Evolutionary conservation across 53 echinoderm and acorn worm species (phyloP), one percentile per base, ranked within the genome.

Genomic region (Apostichopus leukothele): DNA sequence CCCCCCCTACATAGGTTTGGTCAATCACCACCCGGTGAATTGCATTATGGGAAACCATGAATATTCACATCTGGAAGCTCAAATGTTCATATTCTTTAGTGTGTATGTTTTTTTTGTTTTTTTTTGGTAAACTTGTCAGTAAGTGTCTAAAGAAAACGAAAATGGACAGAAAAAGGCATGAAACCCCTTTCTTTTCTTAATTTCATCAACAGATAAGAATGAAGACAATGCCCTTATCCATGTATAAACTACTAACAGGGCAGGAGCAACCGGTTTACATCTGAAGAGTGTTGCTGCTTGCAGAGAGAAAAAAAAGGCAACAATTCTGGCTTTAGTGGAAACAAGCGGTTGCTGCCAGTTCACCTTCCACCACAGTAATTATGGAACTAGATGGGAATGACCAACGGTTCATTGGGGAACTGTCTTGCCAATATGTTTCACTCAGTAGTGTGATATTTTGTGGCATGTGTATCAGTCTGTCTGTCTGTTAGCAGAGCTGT

Each of bases 211-310:
- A 99, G 99, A 99, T 99, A 83, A 95, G 95, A 5, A 99, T 99
- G 99, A 99, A 99, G 89, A 99, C 99, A 5, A 99, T 99, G 99
- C 99, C 99, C 5, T 91, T 99, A n/a, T 99, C 99, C 18, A 99
- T 99, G 99, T 99, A 99, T 91, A 95, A 96, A 87, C 88, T 99
- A 73, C 90, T 99, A 78, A 99, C 99, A 19, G 99, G 99, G 54
- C 99, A 99, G 85, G 99, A 99, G 80, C 96, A 96, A 54, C 99
- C 99, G 9, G 94, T 99, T 12, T 99, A 99, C 78, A 95, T 99
- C 68, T 99, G 95, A 95, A 53, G 51, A 55, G n/a, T 7, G 13
- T 59, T 60, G 39, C 50, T 9, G 59, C 71, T 71, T 18, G 71
- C 71, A 18, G 16, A 68, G 5, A 39, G 39, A 39, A 68, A 18